These are phyloP conservation scores for Melikaiella ostensackeni DNA, from an alignment of 2,888 invertebrate genomes.

Conservation along the genomic window DNA sequence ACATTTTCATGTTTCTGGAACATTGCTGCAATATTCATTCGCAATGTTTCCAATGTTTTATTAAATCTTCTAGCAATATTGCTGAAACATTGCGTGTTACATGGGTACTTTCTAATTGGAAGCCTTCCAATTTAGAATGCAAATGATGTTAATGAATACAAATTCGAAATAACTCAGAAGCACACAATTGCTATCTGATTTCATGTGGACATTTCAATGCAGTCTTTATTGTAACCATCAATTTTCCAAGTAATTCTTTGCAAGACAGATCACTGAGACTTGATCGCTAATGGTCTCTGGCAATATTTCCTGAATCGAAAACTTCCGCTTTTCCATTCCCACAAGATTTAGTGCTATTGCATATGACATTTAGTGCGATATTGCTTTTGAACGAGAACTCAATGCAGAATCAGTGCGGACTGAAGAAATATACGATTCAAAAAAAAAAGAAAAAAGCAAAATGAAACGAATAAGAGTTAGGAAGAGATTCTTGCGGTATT, in stretches of 20 bases:
- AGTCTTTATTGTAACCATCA: not conserved
- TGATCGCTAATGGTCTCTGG: slow-evolving; percentile 17
- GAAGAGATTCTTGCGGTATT: not conserved
- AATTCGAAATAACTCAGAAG: not conserved
- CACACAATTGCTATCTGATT: not conserved
- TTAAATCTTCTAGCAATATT: too few species aligned
- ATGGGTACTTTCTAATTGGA: not conserved
- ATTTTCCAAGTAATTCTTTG: slow-evolving; percentile 1
- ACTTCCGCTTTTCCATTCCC: slow-evolving; percentile 23
- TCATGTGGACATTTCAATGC: not conserved
- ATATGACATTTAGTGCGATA: slow-evolving; percentile 31
- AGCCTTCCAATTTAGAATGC: not conserved
- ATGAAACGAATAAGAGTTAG: not conserved
- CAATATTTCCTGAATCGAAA: slow-evolving; percentile 35
- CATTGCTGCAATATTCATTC: too few species aligned
- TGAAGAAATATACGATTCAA: slow-evolving; percentile 13
- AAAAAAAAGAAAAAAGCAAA: not conserved
- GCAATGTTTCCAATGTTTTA: too few species aligned
- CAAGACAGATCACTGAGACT: slow-evolving; percentile 1
- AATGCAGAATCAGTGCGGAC: slow-evolving; percentile 13
- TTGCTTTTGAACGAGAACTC: slow-evolving; percentile 17
- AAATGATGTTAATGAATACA: not conserved
- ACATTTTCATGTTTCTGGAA: too few species aligned
- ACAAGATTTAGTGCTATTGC: slow-evolving; percentile 31
- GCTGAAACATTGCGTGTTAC: too few species aligned